Base-by-base conservation (phyloP, 1,140 invertebrate species). In the Lepidurus apus region DNA sequence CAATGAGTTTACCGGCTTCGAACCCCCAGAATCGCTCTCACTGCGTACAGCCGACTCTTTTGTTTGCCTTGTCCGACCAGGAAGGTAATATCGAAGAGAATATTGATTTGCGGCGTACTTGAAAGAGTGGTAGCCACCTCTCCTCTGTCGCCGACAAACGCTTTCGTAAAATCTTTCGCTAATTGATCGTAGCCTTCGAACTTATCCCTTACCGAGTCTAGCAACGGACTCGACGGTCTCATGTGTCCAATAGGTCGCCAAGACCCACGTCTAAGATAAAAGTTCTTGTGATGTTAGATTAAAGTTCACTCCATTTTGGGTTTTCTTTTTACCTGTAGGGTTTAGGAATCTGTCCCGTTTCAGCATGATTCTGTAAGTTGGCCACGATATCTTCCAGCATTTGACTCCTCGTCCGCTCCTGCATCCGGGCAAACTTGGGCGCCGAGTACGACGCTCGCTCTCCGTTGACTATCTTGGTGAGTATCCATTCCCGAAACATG, bases 401-500 rank as follows among this genome's bases (percentile, higher is more conserved):
- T 86, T 96, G 95, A 79, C 87, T 88, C 34, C 95, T 87, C 0
- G 95, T 97, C 76, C 95, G 86, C 83, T 97, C 95, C 84, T 97
- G 93, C 91, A 98, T 95, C 79, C 95, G 89, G 0, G 96, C 95
- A 84, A 99, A 98, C 85, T 98, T 97, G 0, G 96, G 95, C 6
- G 97, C 95, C 11, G 95, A 98, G 83, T 98, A 98, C 79, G 94
- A 96, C 0, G 97, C 96, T 79, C 96, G 88, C 85, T 99, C 97
- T 0, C 96, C 97, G 83, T 99, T 98, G 1, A 99, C 96, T 74
- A 98, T 94, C 87, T 98, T 99, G 4, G 97, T 98, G 7, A 98
- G 87, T 24, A 98, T 88, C 93, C 97, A 98, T 85, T 98, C 96
- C 43, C 94, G 90, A 84, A 91, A 93, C 87, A 93, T 92, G 74